Evolutionary conservation across 2,888 invertebrate species (phyloP), one percentile per base, ranked within the genome.

Genomic region (Eupithecia pulchellata): DNA sequence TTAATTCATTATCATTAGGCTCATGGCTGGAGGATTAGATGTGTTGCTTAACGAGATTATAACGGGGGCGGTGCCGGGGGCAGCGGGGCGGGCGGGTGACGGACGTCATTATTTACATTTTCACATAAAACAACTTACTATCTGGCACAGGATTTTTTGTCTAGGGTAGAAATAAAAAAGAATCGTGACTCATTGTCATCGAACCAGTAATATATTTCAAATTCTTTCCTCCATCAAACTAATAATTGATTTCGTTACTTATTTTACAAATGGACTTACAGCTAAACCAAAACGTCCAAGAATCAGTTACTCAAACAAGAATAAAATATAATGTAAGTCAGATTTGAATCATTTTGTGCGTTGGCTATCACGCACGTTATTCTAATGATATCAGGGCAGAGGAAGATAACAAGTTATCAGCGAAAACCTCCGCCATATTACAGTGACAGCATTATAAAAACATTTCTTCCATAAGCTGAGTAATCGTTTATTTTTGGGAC

Each of bases 1-100:
- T 87, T 85, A 86, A 87, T 86, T 84, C 83, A 86, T 87, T 86
- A 86, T 81, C 82, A 79, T 85, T 83, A 84, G 76, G 72, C 70
- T 68, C 73, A 30, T 9, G 64, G 32, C 61, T 20, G 58, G 64
- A 60, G 66, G 75, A 74, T 77, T 77, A 77, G 76, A 75, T 74
- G 74, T 80, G 76, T 73, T 64, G 20, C 64, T 52, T 68, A 71
- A 68, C 68, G 71, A 68, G 71, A 65, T 68, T 71, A 71, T 71
- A 71, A 71, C 64, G 68, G 52, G 64, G 13, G 30, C n/a, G 32
- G 39, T 30, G 57, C 27, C 13, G 17, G 27, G 36, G 36, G 4
- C 9, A 29, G 65, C 65, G 57, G 57, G 57, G 57, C 20, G 29
- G 25, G 25, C 32, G n/a, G 58, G n/a, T 61, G 25, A 34, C 61